Evolutionary conservation across 1,140 invertebrate species (phyloP), one percentile per base, ranked within the genome.

Genomic region (Sweltsa coloradensis): DNA sequence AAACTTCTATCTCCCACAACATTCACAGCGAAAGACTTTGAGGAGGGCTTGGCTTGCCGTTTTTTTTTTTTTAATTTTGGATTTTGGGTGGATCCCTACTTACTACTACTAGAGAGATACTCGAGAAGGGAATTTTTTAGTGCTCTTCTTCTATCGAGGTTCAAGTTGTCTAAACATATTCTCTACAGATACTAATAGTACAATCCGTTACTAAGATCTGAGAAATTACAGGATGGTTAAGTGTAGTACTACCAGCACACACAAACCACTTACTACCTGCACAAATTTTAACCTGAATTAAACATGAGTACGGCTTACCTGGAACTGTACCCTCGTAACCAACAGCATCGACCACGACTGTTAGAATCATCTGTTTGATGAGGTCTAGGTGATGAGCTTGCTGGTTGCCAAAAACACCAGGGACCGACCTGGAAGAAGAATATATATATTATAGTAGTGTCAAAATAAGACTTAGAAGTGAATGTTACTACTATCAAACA

Each of bases 331-430:
- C 75, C 52, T 83, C 78, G 47, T 79, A 78, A 55, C 80, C 75
- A 51, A 76, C 67, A 14, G 71, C 67, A 49, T 85, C 79, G 52
- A 79, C 71, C 27, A 96, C 67, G 39, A 84, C 85, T 51, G 88
- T 80, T 25, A 80, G 71, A 44, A 97, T 68, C 91, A 97, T 96
- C 64, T 92, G 83, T 62, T 95, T 95, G 50, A 98, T 98, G 4
- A 95, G 74, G 61, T 90, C 79, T 25, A 97, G 65, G 64, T 97
- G 93, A 59, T 89, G 83, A 43, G 76, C 72, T 66, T 97, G 91
- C 62, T 95, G 87, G 62, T 93, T 94, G 21, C 94, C 95, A 77
- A 98, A 98, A 24, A 97, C 85, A 31, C 90, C 88, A 47, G 96
- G 95, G 16, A 97, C 89, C 59, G 85, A 83, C 50, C 87, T 90